Evolutionary conservation across 2,888 invertebrate genomes (phyloP).

Genomic region (Ichneumoninae sp.): DNA sequence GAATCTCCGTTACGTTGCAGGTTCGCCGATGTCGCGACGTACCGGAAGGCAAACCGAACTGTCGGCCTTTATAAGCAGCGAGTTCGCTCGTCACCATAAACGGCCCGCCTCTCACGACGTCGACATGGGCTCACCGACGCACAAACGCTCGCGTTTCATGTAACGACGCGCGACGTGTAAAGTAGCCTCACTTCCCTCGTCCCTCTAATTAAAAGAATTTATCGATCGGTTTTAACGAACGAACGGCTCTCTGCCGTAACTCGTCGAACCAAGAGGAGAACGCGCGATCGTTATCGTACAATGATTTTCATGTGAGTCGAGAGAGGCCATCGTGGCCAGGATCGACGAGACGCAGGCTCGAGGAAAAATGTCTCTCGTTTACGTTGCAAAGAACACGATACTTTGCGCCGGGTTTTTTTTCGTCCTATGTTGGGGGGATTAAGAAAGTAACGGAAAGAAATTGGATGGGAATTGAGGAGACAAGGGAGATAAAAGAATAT

Average conservation of each 20-base stretch:
- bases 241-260: not conserved
- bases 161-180: constrained; percentile 84
- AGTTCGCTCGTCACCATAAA: constrained; percentile 91
- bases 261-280: not conserved
- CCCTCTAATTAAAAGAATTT: constrained; percentile 74
- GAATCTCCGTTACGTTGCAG: constrained; percentile 68
- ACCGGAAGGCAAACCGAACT: constrained; percentile 86
- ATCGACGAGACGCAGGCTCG: constrained; percentile 1
- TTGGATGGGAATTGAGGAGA: not conserved
- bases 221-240: constrained; percentile 61
- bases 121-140: constrained; percentile 91
- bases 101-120: constrained; percentile 90
- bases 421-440: not conserved
- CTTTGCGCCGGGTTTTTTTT: not conserved
- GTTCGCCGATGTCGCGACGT: constrained; percentile 85
- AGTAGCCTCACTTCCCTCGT: constrained; percentile 79
- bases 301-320: constrained; percentile 18
- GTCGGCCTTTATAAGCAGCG: constrained; percentile 90
- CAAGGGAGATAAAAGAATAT: constrained; percentile 23
- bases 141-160: constrained; percentile 90
- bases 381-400: not conserved
- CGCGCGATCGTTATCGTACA: not conserved
- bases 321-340: constrained; percentile 18
- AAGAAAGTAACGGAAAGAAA: not conserved
- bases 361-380: not conserved